Percentiles rank a stretch among this genome's conserved stretches.
Conservation (phyloP, 2,888 invertebrate species). For the Eristalis pertinax region DNA sequence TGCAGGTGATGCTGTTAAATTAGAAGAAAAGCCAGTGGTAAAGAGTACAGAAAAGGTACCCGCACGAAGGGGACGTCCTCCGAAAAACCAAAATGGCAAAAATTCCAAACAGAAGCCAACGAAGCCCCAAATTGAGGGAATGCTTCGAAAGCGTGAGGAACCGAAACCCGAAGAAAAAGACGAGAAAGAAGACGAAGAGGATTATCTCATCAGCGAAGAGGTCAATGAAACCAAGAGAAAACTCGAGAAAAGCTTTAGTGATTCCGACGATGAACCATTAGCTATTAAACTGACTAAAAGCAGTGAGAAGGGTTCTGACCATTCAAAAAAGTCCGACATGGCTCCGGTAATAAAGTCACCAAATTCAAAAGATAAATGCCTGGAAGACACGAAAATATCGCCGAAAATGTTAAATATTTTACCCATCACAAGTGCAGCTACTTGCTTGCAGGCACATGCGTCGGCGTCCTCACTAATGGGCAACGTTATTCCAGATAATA, state of each 20-base stretch:
- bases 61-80: slow-evolving; percentile 76
- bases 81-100: slow-evolving; percentile 73
- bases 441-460: slow-evolving; percentile 39
- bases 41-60: slow-evolving; percentile 57
- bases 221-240: slow-evolving; percentile 79
- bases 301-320: slow-evolving; percentile 74
- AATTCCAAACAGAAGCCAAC: slow-evolving; percentile 61
- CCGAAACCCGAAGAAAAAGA: slow-evolving; percentile 74
- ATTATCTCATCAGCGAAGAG: slow-evolving; percentile 78
- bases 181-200: slow-evolving; percentile 77
- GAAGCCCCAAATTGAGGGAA: slow-evolving; percentile 77
- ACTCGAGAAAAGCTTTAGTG: slow-evolving; percentile 83
- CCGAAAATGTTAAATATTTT: slow-evolving; percentile 75
- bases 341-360: slow-evolving; percentile 44
- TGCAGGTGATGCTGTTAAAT: slow-evolving; percentile 48
- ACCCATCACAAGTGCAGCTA: slow-evolving; percentile 75
- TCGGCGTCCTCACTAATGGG: slow-evolving; percentile 12
- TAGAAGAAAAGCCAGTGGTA: slow-evolving; percentile 47
- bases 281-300: slow-evolving; percentile 82
- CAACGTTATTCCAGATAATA: slow-evolving; percentile 17
- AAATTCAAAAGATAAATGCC: slow-evolving; percentile 27
- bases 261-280: slow-evolving; percentile 86
- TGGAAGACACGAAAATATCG: slow-evolving; percentile 53
- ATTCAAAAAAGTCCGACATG: slow-evolving; percentile 64
- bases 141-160: slow-evolving; percentile 79